phyloP scores from a whole-genome alignment of 1,140 invertebrate species.

The Chionoecetes opilio region DNA sequence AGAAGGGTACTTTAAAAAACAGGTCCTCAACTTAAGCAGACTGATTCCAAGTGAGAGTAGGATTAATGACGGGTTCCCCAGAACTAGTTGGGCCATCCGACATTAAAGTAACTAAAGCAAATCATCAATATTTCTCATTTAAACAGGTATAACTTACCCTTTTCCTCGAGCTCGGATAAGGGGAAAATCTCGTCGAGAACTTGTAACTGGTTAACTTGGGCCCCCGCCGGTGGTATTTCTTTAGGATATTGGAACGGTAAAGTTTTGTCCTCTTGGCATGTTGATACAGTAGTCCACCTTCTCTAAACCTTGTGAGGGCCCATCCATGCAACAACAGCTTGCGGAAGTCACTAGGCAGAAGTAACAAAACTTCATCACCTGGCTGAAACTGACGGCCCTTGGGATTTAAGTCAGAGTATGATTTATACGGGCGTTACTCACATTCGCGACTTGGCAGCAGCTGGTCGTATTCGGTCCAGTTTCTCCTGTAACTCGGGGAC shows the following conservation, averaged over 20 bases:
- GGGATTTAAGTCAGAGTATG: slow-evolving; percentile 25
- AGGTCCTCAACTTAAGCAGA: neutral
- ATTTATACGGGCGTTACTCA: slow-evolving; percentile 31
- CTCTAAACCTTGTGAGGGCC: neutral
- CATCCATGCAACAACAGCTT: slow-evolving; percentile 41
- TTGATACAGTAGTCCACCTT: slow-evolving; percentile 17
- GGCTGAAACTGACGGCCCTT: neutral
- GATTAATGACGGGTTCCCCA: neutral
- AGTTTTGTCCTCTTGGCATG: neutral
- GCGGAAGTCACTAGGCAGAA: neutral
- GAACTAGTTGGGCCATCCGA: neutral
- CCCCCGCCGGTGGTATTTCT: neutral
- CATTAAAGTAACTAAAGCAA: neutral
- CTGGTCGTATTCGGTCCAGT: neutral
- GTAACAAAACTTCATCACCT: slow-evolving; percentile 12
- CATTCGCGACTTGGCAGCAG: slow-evolving; percentile 2
- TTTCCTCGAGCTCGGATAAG: neutral
- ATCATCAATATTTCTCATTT: neutral
- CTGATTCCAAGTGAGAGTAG: neutral
- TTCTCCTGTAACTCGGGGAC: slow-evolving; percentile 34
- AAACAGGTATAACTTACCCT: too few relatives aligned
- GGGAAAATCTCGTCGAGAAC: neutral
- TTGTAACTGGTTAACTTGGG: neutral
- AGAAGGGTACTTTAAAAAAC: neutral
- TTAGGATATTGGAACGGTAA: slow-evolving; percentile 42